These are phyloP conservation scores for Zele albiditarsus DNA, from an alignment of 2,888 invertebrate species.

Conservation along the genomic window DNA sequence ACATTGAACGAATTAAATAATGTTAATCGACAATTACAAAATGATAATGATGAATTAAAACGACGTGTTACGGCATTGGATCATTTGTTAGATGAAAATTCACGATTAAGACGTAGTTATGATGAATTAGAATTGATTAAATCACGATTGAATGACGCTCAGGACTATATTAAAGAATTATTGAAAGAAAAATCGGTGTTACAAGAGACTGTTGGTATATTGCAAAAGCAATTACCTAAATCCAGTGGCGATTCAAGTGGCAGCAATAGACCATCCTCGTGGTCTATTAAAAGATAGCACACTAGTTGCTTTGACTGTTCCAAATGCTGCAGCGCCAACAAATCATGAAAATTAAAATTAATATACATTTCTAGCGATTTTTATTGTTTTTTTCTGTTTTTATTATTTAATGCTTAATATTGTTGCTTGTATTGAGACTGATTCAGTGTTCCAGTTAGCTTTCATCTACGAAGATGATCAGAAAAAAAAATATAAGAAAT, in stretches of 20 bases:
- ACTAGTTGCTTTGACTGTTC: slow-evolving; percentile 81
- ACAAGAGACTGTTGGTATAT: slow-evolving; percentile 79
- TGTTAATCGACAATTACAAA: slow-evolving; percentile 75
- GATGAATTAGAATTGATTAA: slow-evolving; percentile 79
- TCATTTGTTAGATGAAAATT: slow-evolving; percentile 77
- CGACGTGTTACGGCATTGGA: slow-evolving; percentile 77
- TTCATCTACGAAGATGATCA: not conserved
- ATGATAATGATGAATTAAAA: slow-evolving; percentile 79
- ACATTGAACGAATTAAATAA: slow-evolving; percentile 72
- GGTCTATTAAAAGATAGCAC: slow-evolving; percentile 81
- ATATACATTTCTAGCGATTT: not conserved
- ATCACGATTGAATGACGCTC: slow-evolving; percentile 79
- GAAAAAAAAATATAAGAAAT: not conserved
- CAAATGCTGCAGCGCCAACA: slow-evolving; percentile 78
- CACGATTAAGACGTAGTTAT: slow-evolving; percentile 72
- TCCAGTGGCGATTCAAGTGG: slow-evolving; percentile 66
- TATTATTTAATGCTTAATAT: not conserved
- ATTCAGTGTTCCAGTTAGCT: slow-evolving; percentile 14
- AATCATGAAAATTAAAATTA: slow-evolving; percentile 61
- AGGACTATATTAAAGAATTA: slow-evolving; percentile 82
- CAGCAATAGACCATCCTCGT: slow-evolving; percentile 66
- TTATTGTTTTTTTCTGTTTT: not conserved
- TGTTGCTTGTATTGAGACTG: slow-evolving; percentile 15
- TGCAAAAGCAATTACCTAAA: slow-evolving; percentile 77
- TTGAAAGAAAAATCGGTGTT: slow-evolving; percentile 84